Evolutionary conservation across 2,888 invertebrate species (phyloP).

Genomic region (Girardia tigrina): DNA sequence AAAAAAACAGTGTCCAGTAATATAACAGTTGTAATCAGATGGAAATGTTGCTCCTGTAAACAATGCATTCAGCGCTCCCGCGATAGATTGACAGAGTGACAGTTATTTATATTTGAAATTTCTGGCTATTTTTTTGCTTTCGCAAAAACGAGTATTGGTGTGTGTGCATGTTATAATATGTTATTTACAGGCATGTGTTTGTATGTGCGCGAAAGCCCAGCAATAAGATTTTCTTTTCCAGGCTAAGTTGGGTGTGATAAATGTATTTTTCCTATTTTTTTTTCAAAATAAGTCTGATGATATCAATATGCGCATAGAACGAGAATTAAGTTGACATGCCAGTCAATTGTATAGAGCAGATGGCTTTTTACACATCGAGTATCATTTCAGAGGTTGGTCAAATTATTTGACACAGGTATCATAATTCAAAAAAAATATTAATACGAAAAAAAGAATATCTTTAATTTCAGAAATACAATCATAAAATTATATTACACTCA

Average conservation of each 20-base stretch:
- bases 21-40: constrained; percentile 17
- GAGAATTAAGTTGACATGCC: constrained; percentile 17
- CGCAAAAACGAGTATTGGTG: background rate
- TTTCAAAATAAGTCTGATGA: background rate
- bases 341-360: background rate
- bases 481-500: no score
- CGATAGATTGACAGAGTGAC: constrained; percentile 21
- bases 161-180: no score
- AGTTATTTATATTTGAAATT: constrained; percentile 18
- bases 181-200: constrained; percentile 15
- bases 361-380: constrained; percentile 23
- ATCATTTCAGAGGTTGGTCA: constrained; percentile 20
- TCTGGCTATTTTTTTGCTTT: constrained; percentile 16
- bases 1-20: constrained; percentile 23
- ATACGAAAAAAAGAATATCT: no score
- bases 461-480: no score
- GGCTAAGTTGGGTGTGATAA: constrained; percentile 20
- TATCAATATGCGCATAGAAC: constrained; percentile 23
- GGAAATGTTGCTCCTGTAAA: constrained; percentile 23
- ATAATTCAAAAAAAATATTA: background rate
- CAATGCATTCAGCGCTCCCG: background rate
- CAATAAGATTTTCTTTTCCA: constrained; percentile 19
- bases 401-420: constrained; percentile 20
- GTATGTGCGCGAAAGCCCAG: constrained; percentile 23
- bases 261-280: constrained; percentile 10